These are phyloP conservation scores for Neria commutata DNA, from an alignment of 2,888 invertebrate genomes.

Conservation along the genomic window DNA sequence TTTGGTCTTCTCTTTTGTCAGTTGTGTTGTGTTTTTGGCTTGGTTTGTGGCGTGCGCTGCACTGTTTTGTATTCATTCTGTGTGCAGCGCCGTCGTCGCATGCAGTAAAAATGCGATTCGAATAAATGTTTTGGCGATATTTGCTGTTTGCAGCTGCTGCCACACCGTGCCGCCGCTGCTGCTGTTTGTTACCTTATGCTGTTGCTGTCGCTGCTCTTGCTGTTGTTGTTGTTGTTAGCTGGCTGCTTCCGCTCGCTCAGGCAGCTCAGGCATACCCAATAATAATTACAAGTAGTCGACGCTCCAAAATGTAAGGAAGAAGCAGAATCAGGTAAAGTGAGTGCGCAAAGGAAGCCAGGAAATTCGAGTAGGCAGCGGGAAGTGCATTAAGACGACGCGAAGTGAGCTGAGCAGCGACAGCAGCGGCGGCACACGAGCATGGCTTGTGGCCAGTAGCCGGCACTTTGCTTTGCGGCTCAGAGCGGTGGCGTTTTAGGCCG, in stretches of 20 bases:
- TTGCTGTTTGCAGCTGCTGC: constrained; percentile 36
- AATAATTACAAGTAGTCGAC: constrained; percentile 1
- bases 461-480: too few relatives aligned
- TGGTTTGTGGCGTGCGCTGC: constrained; percentile 4
- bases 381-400: too few relatives aligned
- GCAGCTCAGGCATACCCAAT: background rate
- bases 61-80: constrained; percentile 47
- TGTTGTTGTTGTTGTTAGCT: constrained; percentile 24
- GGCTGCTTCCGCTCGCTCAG: constrained; percentile 22
- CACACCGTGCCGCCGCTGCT: background rate
- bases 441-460: too few relatives aligned
- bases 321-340: background rate
- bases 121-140: constrained; percentile 25
- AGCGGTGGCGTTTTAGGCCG: too few relatives aligned
- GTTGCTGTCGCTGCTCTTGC: constrained; percentile 10
- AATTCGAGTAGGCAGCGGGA: constrained; percentile 15
- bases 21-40: background rate
- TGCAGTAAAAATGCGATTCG: constrained; percentile 26
- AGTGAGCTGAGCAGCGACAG: background rate
- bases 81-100: constrained; percentile 29
- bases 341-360: constrained; percentile 3
- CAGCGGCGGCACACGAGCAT: background rate
- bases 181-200: constrained; percentile 1
- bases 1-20: background rate
- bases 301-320: constrained; percentile 17